Evolutionary conservation across 2,113 vertebrate species (phyloP).

Genomic region (Piaya cayana): DNA sequence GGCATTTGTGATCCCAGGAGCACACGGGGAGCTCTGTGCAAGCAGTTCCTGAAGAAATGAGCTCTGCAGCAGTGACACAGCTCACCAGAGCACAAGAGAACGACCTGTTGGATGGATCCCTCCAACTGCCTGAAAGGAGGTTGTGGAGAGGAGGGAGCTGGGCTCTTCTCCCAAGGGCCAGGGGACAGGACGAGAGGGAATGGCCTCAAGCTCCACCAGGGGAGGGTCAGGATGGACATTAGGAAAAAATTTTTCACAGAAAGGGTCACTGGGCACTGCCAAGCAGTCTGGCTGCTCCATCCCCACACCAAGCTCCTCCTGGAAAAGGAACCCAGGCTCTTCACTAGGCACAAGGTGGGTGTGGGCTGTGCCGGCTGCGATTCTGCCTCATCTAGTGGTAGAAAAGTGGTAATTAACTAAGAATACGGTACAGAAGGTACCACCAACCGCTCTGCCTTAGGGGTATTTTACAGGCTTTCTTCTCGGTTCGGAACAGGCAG

Average conservation of each 20-base stretch:
- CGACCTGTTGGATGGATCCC: too few relatives aligned
- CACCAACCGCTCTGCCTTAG: fast-evolving
- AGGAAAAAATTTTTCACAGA: too few relatives aligned
- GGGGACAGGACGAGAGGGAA: too few relatives aligned
- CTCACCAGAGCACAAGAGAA: background rate
- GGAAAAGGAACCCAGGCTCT: fast-evolving
- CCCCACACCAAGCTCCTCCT: background rate
- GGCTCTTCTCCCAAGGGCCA: too few relatives aligned
- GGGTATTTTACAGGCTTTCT: background rate
- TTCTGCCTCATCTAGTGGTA: fast-evolving
- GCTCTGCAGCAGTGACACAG: background rate
- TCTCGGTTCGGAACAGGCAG: background rate
- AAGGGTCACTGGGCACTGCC: too few relatives aligned
- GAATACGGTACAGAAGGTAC: background rate
- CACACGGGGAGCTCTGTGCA: fast-evolving
- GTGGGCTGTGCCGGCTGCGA: fast-evolving
- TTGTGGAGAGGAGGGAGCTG: too few relatives aligned
- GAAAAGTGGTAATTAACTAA: background rate
- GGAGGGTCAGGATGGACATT: too few relatives aligned
- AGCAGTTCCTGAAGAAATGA: fast-evolving
- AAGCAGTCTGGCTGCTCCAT: too few relatives aligned
- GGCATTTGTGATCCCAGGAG: fast-evolving
- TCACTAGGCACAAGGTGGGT: fast-evolving
- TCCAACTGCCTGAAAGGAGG: too few relatives aligned
- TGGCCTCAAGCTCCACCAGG: too few relatives aligned